phyloP scores from a whole-genome alignment of 2,113 vertebrate species.

The Limanda limanda region DNA sequence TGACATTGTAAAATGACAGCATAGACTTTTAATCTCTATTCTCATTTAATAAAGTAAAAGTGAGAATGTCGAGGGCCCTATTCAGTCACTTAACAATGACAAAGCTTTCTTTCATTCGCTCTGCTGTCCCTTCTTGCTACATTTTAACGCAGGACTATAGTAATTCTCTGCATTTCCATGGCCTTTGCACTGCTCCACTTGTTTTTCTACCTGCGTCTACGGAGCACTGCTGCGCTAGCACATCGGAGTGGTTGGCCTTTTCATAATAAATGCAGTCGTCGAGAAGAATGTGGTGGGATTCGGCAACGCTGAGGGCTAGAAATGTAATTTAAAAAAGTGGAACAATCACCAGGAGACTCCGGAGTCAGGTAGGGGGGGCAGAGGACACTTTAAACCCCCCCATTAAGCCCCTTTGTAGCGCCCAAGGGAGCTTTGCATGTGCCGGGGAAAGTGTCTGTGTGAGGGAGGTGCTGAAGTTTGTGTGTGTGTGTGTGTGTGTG shows the following conservation, averaged over 20 bases:
- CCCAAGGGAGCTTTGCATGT: constrained; percentile 21
- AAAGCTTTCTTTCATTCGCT: neutral
- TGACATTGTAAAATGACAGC: neutral
- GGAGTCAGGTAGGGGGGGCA: constrained; percentile 32
- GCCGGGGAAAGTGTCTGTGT: constrained; percentile 9
- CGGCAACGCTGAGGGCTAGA: constrained; percentile 32
- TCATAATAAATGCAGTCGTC: constrained; percentile 25
- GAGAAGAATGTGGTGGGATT: constrained; percentile 28
- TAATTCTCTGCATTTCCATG: constrained; percentile 9
- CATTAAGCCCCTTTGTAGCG: constrained; percentile 42
- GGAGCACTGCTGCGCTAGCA: neutral
- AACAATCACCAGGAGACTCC: constrained; percentile 53
- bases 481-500: neutral
- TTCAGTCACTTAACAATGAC: constrained; percentile 15
- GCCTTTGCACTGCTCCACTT: neutral
- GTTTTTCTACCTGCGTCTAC: constrained; percentile 1
- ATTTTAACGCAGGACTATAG: constrained; percentile 5
- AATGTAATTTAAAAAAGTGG: constrained; percentile 62
- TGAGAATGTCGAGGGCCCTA: neutral
- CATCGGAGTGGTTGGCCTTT: constrained; percentile 3
- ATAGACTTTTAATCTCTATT: neutral
- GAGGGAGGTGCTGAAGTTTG: neutral
- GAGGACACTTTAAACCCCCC: constrained; percentile 42
- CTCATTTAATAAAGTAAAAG: constrained; percentile 11
- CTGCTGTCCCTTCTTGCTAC: constrained; percentile 3